Evolutionary conservation across 2,797 vertebrate species (phyloP), one percentile per base, ranked within the genome.

Genomic region (Enteromius unitaeniatus): DNA sequence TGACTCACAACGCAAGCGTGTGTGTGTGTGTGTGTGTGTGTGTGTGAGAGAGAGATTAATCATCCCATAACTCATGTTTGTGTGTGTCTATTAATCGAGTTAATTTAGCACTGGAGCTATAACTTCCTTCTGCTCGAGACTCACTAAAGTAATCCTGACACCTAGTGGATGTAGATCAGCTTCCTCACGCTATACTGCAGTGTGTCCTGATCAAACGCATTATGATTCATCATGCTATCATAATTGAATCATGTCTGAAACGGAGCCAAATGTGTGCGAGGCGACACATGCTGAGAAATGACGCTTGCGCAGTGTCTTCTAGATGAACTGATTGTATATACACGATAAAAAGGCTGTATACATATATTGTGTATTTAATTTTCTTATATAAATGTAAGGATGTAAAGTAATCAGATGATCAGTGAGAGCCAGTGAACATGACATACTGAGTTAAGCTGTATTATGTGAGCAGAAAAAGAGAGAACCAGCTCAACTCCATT

Each of bases 121-220:
- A 45, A 23, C 37, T 40, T 40, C 11, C 65, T 65, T 21, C 21
- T 23, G 34, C 19, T 67, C 8, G 40, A 42, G 87, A 89, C 82
- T 89, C 85, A 88, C 78, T 28, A 62, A 86, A 88, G 87, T 87
- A 79, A 85, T 85, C 85, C 83, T 68, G 86, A 84, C 47, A 82
- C 6, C 65, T 81, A 62, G 73, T 83, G 88, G 72, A 40, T 15
- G 1, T 49, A n/a, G 13, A 14, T 60, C 42, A 42, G 6, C 67
- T 13, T 23, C 37, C 37, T 42, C 1, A 14, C 67, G n/a, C 13
- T 6, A 14, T 1, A 49, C 72, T 21, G 17, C 26, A 13, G 11
- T 21, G 21, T 53, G 47, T 53, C 5, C 31, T 6, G 19, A 53
- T 21, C 11, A 6, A 51, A 34, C 47, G 1, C 70, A 51, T 31